Percentiles rank a stretch among this genome's conserved stretches.
Evolutionary conservation across 2,113 vertebrate genomes (phyloP).

Genomic region (Corvus hawaiiensis): DNA sequence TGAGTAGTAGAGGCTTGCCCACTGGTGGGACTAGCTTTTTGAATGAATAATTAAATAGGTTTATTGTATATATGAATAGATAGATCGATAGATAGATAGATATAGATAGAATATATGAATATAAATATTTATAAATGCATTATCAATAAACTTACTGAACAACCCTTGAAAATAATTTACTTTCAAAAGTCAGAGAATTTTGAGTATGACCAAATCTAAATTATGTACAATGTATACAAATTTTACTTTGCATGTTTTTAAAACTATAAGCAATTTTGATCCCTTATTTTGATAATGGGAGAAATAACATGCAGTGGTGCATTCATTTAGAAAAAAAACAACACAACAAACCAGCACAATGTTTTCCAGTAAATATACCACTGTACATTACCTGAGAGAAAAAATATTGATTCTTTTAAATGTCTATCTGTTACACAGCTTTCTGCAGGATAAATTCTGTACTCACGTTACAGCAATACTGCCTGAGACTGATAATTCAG

Average conservation of each 20-base stretch:
- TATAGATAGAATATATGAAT: not conserved
- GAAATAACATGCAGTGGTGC: not conserved
- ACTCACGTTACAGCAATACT: not conserved
- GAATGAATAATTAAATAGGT: not conserved
- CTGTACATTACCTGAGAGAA: not conserved
- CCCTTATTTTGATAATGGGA: not conserved
- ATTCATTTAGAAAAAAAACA: not conserved
- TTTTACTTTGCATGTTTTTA: not conserved
- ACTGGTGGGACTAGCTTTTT: not conserved
- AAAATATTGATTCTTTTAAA: not conserved
- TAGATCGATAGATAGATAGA: not conserved
- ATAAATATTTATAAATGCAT: not conserved
- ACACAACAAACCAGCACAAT: not conserved
- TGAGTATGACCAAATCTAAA: not conserved
- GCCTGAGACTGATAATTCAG: constrained; percentile 8
- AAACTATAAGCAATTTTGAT: not conserved
- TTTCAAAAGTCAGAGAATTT: not conserved
- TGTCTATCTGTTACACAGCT: not conserved
- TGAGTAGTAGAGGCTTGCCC: not conserved
- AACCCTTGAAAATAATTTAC: not conserved
- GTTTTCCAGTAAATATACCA: not conserved
- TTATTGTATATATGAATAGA: not conserved
- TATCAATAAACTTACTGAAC: not conserved
- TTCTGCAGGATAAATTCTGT: not conserved
- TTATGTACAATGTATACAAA: not conserved